Conservation (phyloP, 2,888 invertebrate genomes). For the Leptothorax acervorum region DNA sequence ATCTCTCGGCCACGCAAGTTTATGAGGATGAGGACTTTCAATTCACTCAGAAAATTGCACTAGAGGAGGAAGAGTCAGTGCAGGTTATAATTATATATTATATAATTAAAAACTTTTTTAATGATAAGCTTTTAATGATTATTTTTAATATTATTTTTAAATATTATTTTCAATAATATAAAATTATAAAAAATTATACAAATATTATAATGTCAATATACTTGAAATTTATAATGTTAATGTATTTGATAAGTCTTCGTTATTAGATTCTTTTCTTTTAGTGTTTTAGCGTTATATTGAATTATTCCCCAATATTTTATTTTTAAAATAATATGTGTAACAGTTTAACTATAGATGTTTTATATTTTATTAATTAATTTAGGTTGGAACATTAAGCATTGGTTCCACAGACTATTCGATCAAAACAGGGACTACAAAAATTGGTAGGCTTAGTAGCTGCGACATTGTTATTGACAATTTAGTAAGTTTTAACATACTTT, state of each 20-base stretch:
- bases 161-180: not conserved
- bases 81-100: not conserved
- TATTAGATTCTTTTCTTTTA: not conserved
- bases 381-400: slow-evolving; percentile 34
- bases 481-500: not conserved
- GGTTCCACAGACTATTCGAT: slow-evolving; percentile 3
- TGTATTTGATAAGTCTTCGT: not conserved
- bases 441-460: not conserved
- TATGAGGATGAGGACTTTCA: not conserved
- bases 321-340: not conserved
- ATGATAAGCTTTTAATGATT: not conserved
- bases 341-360: not conserved
- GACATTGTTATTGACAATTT: not conserved
- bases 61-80: not conserved
- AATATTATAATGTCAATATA: not conserved
- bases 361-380: slow-evolving; percentile 16
- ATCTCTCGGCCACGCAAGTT: slow-evolving; percentile 20
- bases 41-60: not conserved
- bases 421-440: slow-evolving; percentile 14
- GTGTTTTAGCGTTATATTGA: not conserved
- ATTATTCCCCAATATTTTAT: not conserved
- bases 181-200: not conserved
- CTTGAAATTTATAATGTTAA: not conserved
- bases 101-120: not conserved
- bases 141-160: too few relatives aligned